These are phyloP conservation scores for Trichopoda pennipes DNA, from an alignment of 2,888 invertebrate species.

Conservation along the genomic window DNA sequence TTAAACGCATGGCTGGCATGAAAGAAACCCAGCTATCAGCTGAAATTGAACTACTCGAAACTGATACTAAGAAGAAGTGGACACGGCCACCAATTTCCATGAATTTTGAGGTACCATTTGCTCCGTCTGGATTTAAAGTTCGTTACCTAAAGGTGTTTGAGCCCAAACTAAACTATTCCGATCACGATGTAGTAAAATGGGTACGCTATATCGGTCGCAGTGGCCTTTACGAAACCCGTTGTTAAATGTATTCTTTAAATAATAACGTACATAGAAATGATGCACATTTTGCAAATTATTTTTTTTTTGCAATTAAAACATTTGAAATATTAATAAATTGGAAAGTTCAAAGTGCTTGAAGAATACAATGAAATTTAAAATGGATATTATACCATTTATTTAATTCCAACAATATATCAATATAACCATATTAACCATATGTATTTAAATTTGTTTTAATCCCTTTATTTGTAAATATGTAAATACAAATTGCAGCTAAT, in stretches of 20 bases:
- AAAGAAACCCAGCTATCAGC: conserved; percentile 99
- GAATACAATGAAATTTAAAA: conserved; percentile 27
- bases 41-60: conserved; percentile 98
- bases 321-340: conserved; percentile 5
- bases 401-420: conserved; percentile 63
- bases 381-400: conserved; percentile 34
- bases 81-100: conserved; percentile 99
- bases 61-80: conserved; percentile 99
- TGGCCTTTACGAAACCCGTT: conserved; percentile 99
- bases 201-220: conserved; percentile 99
- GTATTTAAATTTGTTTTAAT: conserved; percentile 31
- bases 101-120: conserved; percentile 99
- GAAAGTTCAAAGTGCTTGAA: conserved; percentile 34
- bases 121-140: conserved; percentile 99
- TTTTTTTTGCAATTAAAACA: neutral
- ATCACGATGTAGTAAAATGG: conserved; percentile 99
- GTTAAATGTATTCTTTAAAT: conserved; percentile 84
- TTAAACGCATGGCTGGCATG: conserved; percentile 98
- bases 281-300: neutral
- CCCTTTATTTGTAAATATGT: neutral
- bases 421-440: conserved; percentile 36
- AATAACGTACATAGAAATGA: neutral
- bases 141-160: conserved; percentile 99
- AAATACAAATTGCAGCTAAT: too few species aligned
- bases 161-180: conserved; percentile 99